Evolutionary conservation across 2,113 vertebrate species (phyloP).

Genomic region (Pungitius pungitius): DNA sequence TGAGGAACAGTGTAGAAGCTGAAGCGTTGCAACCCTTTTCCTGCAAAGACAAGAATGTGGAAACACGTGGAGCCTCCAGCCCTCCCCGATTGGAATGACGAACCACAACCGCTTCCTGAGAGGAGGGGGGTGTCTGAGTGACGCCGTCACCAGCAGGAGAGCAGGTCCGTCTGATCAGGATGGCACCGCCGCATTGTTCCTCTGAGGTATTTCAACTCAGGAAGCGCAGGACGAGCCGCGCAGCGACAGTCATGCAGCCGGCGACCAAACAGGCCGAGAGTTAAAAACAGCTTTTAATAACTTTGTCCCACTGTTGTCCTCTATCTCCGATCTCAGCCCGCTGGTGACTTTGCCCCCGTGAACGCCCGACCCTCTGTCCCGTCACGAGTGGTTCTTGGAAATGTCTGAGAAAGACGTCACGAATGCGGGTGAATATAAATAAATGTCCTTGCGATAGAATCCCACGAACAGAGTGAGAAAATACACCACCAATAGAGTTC

Average conservation of each 20-base stretch:
- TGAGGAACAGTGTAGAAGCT: conserved; percentile 13
- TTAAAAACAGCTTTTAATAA: conserved; percentile 50
- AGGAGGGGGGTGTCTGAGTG: not conserved
- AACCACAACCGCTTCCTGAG: conserved; percentile 49
- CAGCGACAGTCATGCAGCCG: conserved; percentile 43
- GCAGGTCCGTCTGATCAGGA: conserved; percentile 38
- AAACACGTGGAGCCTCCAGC: conserved; percentile 38
- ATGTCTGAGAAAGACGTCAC: not conserved
- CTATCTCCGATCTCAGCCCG: conserved; percentile 18
- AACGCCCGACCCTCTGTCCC: conserved; percentile 11
- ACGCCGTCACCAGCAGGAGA: conserved; percentile 23
- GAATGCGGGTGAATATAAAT: not conserved
- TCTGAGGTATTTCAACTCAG: conserved; percentile 60
- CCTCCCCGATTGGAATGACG: not conserved
- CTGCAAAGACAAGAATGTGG: conserved; percentile 11
- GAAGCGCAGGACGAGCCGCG: conserved; percentile 56
- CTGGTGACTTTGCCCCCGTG: not conserved
- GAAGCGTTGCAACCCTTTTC: not conserved
- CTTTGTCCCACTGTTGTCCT: conserved; percentile 29
- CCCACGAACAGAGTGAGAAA: not conserved
- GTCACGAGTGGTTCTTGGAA: conserved; percentile 30
- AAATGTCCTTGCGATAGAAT: not conserved
- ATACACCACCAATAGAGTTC: not conserved
- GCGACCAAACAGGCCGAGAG: conserved; percentile 31
- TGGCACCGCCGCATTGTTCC: conserved; percentile 47